Conservation (phyloP, 2,797 vertebrate genomes). For the Phalloptychus januarius region DNA sequence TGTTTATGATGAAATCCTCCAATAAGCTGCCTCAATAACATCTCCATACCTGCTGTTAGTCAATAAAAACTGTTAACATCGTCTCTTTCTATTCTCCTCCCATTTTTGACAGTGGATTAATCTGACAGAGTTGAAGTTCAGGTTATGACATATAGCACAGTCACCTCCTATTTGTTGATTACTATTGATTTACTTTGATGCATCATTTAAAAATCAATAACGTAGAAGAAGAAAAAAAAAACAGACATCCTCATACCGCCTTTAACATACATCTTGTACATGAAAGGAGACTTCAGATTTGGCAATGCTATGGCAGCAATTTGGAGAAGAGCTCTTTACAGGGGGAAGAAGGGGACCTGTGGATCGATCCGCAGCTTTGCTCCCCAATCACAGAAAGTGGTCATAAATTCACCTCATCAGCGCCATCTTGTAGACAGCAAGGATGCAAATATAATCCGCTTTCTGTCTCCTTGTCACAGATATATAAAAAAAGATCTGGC, state of each 20-base stretch:
- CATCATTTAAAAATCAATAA: conserved; percentile 99
- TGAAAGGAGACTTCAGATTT: conserved; percentile 84
- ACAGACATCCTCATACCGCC: conserved; percentile 93
- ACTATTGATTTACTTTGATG: conserved; percentile 99
- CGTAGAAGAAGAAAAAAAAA: conserved; percentile 80
- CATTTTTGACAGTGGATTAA: conserved; percentile 85
- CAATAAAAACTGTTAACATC: conserved; percentile 72
- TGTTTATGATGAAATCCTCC: conserved; percentile 24
- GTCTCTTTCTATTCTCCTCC: conserved; percentile 29
- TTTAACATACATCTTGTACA: conserved; percentile 88
- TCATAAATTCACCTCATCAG: conserved; percentile 97
- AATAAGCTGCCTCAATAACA: conserved; percentile 67
- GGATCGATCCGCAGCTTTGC: conserved; percentile 92
- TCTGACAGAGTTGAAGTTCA: conserved; percentile 84
- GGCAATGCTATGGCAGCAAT: conserved; percentile 89
- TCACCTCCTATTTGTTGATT: conserved; percentile 98
- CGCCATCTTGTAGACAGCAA: conserved; percentile 85
- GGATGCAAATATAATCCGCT: conserved; percentile 86
- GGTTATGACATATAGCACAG: conserved; percentile 84
- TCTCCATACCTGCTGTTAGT: conserved; percentile 51
- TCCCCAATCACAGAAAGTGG: conserved; percentile 98
- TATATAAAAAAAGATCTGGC: conserved; percentile 54
- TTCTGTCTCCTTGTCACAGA: conserved; percentile 79
- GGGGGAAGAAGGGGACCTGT: conserved; percentile 86
- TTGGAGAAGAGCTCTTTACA: conserved; percentile 98